These are phyloP conservation scores for Congeria kusceri DNA, from an alignment of 2,888 invertebrate species.

Conservation along the genomic window DNA sequence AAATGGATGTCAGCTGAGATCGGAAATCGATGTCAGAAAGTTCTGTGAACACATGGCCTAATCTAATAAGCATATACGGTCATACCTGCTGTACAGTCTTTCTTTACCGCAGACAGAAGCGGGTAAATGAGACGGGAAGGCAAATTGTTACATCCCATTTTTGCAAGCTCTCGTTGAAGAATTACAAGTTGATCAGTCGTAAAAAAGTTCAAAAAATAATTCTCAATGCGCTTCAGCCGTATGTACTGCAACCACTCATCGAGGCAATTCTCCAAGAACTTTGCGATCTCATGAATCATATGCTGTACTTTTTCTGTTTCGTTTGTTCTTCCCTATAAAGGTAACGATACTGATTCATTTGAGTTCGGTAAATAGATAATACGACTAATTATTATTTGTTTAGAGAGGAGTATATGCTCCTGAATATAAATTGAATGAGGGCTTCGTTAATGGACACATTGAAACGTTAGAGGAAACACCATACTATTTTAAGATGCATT, in stretches of 20 bases:
- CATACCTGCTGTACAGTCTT: slow-evolving; percentile 49
- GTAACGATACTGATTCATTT: too few relatives aligned
- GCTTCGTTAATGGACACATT: too few relatives aligned
- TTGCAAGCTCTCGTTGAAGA: slow-evolving; percentile 71
- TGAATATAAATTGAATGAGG: too few relatives aligned
- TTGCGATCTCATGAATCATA: slow-evolving; percentile 65
- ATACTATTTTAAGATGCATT: too few relatives aligned
- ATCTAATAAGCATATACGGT: too few relatives aligned
- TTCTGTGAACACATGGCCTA: too few relatives aligned
- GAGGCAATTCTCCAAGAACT: slow-evolving; percentile 71
- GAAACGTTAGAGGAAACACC: too few relatives aligned
- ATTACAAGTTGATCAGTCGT: slow-evolving; percentile 79
- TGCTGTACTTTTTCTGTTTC: slow-evolving; percentile 45
- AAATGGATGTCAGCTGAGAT: too few relatives aligned
- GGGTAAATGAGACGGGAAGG: slow-evolving; percentile 59
- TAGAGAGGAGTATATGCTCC: too few relatives aligned
- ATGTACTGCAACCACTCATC: slow-evolving; percentile 72
- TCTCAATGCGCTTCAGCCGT: slow-evolving; percentile 56
- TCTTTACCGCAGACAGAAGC: slow-evolving; percentile 63
- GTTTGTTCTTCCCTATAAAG: slow-evolving; percentile 44
- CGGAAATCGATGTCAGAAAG: too few relatives aligned
- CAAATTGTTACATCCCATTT: slow-evolving; percentile 44
- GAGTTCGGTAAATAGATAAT: too few relatives aligned
- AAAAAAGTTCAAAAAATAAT: slow-evolving; percentile 73
- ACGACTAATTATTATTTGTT: too few relatives aligned